These are phyloP conservation scores for Parapristionchus giblindavisi DNA, from an alignment of 2,888 invertebrate genomes.

Conservation along the genomic window DNA sequence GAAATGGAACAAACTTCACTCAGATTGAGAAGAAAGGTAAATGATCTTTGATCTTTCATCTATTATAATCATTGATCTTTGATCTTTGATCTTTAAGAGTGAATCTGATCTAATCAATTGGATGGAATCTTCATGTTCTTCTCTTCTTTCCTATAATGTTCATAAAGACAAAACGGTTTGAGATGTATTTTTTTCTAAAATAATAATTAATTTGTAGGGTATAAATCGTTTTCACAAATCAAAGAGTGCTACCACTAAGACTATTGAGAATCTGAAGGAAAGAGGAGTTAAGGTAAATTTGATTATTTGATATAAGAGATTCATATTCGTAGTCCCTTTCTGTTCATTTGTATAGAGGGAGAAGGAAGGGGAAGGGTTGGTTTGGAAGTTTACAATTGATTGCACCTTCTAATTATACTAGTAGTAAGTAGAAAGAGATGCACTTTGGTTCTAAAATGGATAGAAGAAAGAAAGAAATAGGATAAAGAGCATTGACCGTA, in stretches of 20 bases:
- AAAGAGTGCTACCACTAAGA: conserved; percentile 50
- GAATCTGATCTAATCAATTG: no score
- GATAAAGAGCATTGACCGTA: conserved; percentile 26
- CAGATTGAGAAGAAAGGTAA: conserved; percentile 21
- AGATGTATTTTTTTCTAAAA: background rate
- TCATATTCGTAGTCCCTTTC: background rate
- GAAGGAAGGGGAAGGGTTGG: background rate
- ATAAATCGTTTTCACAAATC: conserved; percentile 47
- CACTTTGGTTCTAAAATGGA: conserved; percentile 23
- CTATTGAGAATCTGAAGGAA: conserved; percentile 47
- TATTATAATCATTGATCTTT: background rate
- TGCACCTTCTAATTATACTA: conserved; percentile 20
- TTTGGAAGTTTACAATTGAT: conserved; percentile 30
- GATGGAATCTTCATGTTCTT: no score
- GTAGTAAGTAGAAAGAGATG: no score
- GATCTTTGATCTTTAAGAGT: no score
- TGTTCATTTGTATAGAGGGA: background rate
- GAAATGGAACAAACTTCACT: background rate
- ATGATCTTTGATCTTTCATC: background rate
- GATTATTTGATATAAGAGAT: background rate
- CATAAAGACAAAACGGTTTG: background rate
- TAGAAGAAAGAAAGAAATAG: conserved; percentile 7
- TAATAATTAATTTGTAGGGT: conserved; percentile 37
- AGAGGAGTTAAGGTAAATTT: conserved; percentile 53
- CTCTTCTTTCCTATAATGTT: background rate